phyloP scores from a whole-genome alignment of 2,888 invertebrate species.

The Ophion ellenae region DNA sequence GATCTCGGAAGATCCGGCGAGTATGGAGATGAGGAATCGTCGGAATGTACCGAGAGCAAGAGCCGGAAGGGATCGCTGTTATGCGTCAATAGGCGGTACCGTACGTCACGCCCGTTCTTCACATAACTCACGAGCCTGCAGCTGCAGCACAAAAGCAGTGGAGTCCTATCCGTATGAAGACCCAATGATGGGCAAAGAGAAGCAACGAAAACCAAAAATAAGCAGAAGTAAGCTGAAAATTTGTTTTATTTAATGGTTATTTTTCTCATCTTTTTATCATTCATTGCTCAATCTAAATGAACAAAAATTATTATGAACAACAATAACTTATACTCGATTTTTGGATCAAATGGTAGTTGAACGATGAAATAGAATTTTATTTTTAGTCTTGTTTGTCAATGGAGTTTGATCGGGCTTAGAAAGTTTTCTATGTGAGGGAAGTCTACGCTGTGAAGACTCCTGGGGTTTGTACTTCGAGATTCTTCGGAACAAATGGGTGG shows the following conservation, averaged over 20 bases:
- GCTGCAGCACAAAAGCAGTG: constrained; percentile 6
- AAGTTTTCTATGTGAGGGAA: neutral
- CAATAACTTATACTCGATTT: neutral
- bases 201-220: neutral
- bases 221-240: neutral
- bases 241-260: neutral
- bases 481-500: too few relatives aligned
- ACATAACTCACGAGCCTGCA: constrained; percentile 48
- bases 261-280: neutral
- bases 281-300: neutral
- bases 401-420: neutral
- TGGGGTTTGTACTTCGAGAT: too few relatives aligned
- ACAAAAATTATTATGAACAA: neutral
- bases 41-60: constrained; percentile 27
- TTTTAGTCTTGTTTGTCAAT: neutral
- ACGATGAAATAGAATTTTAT: neutral
- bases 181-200: neutral
- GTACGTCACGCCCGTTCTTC: constrained; percentile 46
- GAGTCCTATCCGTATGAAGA: constrained; percentile 1
- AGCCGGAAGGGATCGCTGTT: constrained; percentile 13
- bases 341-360: neutral
- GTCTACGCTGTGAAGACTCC: neutral
- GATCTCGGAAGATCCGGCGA: constrained; percentile 17
- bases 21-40: constrained; percentile 44
- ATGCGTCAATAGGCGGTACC: constrained; percentile 30